phyloP scores from a whole-genome alignment of 2,888 invertebrate species.

The Balanococcus diminutus region DNA sequence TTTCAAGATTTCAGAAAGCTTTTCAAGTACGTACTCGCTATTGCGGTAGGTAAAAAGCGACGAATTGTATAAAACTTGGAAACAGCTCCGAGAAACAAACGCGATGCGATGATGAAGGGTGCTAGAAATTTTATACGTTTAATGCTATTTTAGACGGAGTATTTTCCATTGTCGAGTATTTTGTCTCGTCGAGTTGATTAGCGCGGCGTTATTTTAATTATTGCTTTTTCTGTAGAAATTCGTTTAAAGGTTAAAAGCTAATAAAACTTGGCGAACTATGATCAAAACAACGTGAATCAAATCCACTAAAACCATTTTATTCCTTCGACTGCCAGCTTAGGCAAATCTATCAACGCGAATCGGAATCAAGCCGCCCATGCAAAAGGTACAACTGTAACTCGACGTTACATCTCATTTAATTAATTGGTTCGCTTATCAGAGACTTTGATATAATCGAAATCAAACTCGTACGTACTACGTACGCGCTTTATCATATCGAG shows the following conservation, averaged over 20 bases:
- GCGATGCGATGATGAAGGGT: background rate
- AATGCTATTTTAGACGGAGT: background rate
- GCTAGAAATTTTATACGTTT: slow-evolving; percentile 7
- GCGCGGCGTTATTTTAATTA: background rate
- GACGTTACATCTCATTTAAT: background rate
- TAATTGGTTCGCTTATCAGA: background rate
- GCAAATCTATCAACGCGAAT: background rate
- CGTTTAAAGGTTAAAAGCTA: background rate
- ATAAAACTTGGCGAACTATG: background rate
- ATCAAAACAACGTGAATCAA: background rate
- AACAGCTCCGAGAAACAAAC: background rate
- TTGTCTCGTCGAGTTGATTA: background rate
- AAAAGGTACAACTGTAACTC: background rate
- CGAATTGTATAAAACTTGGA: background rate
- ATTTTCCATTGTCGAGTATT: background rate
- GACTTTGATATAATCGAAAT: background rate
- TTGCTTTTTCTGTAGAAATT: background rate
- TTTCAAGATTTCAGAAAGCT: slow-evolving; percentile 34
- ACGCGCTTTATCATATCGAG: background rate
- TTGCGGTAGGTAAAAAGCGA: background rate
- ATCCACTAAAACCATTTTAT: background rate
- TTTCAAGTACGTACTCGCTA: slow-evolving; percentile 7
- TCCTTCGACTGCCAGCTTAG: background rate
- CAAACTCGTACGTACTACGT: background rate
- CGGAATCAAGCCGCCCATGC: background rate